These are phyloP conservation scores for Distichodus sexfasciatus DNA, from an alignment of 2,797 vertebrate genomes.

Conservation along the genomic window DNA sequence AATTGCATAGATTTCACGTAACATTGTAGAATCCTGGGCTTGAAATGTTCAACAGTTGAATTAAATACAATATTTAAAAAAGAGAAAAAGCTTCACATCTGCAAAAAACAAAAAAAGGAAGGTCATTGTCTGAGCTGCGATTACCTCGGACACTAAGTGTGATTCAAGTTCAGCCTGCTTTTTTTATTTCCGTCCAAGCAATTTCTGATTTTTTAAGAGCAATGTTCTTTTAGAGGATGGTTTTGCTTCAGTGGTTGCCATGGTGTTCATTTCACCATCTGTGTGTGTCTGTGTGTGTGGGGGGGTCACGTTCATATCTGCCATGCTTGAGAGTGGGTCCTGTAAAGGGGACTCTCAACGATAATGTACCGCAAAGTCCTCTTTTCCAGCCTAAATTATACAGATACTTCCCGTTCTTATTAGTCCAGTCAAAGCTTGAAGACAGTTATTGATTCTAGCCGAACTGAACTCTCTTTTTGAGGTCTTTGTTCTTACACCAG, in stretches of 20 bases:
- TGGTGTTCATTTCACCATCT: conserved; percentile 5
- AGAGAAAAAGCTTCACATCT: too few species aligned
- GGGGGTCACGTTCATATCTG: neutral
- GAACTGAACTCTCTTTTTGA: too few species aligned
- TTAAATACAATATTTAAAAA: too few species aligned
- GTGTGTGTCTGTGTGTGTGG: neutral
- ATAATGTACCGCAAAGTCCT: neutral
- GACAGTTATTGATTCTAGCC: too few species aligned
- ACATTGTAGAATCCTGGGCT: too few species aligned
- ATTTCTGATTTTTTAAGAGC: neutral
- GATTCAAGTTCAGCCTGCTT: too few species aligned
- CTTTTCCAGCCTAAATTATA: neutral
- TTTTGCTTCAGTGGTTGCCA: conserved; percentile 4
- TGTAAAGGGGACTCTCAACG: neutral
- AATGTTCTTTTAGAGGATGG: neutral
- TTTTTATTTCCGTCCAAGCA: neutral
- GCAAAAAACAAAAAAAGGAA: too few species aligned
- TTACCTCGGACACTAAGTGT: neutral
- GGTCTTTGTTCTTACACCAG: too few species aligned
- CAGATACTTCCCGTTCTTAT: neutral
- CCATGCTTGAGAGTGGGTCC: neutral
- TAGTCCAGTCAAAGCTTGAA: neutral
- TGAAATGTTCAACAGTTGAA: too few species aligned
- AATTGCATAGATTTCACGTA: too few species aligned
- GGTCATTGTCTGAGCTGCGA: too few species aligned